Conservation (phyloP, 2,797 vertebrate species). For the Psittacula derbiana region DNA sequence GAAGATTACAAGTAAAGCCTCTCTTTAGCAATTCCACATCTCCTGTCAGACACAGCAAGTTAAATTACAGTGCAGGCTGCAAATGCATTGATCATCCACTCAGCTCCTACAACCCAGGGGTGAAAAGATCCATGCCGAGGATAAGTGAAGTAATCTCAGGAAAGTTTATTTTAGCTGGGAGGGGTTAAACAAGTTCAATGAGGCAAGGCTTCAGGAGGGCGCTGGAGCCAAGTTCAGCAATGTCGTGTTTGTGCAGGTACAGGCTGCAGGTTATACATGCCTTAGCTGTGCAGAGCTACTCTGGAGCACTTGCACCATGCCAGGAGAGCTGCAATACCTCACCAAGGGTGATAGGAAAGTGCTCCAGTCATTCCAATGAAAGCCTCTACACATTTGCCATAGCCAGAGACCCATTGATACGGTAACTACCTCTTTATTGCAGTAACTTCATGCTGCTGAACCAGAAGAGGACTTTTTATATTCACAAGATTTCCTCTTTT, state of each 20-base stretch:
- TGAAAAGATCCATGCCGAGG: slow-evolving; percentile 71
- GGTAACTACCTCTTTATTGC: background rate
- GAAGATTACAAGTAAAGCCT: slow-evolving; percentile 84
- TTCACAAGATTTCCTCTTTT: background rate
- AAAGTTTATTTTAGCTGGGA: slow-evolving; percentile 76
- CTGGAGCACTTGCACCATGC: accelerated
- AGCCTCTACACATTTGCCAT: background rate
- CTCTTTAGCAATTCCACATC: slow-evolving; percentile 78
- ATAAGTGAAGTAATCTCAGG: slow-evolving; percentile 75
- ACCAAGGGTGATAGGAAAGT: background rate
- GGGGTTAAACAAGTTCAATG: slow-evolving; percentile 69
- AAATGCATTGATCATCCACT: slow-evolving; percentile 76
- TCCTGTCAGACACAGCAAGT: slow-evolving; percentile 76
- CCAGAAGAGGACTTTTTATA: background rate
- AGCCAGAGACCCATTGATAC: background rate
- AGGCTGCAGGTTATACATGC: slow-evolving; percentile 2
- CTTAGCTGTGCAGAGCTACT: background rate
- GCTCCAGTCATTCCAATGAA: background rate
- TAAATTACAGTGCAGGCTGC: slow-evolving; percentile 75
- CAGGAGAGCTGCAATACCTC: background rate
- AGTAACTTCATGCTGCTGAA: background rate
- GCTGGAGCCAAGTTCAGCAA: slow-evolving; percentile 39
- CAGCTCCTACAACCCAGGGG: slow-evolving; percentile 61
- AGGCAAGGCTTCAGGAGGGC: slow-evolving; percentile 42
- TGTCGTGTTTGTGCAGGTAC: slow-evolving; percentile 47